A percentile compares a stretch with the other conserved stretches of the same genome.
Evolutionary conservation across 2,797 vertebrate genomes (phyloP).

Genomic region (Anniella stebbinsi): DNA sequence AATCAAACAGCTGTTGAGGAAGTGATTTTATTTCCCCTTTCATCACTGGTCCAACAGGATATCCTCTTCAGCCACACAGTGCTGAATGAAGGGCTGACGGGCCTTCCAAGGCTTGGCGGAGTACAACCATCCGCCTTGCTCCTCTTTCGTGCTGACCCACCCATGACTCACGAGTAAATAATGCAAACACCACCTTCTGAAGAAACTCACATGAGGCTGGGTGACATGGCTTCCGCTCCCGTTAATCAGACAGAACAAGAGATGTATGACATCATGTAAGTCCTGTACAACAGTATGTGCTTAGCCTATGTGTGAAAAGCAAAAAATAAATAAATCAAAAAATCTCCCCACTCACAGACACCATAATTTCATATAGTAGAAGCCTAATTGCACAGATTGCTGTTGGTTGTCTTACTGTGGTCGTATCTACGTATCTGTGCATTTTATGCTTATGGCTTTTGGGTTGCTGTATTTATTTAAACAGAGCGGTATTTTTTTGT

Average conservation of each 20-base stretch:
- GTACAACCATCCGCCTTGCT: conserved; percentile 60
- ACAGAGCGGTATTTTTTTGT: background rate
- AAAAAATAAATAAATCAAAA: background rate
- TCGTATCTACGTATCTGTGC: background rate
- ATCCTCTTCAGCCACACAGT: conserved; percentile 82
- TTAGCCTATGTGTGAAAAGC: conserved; percentile 13
- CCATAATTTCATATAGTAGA: conserved; percentile 40
- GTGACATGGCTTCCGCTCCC: conserved; percentile 36
- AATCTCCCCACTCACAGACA: background rate
- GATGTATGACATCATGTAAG: background rate
- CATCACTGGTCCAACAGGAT: conserved; percentile 84
- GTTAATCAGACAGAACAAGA: rapidly evolving
- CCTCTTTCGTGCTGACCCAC: conserved; percentile 60
- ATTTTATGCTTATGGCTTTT: background rate
- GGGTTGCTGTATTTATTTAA: background rate
- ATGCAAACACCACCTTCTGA: conserved; percentile 53
- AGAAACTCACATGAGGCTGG: conserved; percentile 54
- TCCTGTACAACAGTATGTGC: background rate
- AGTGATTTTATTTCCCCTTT: conserved; percentile 86
- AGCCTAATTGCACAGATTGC: background rate
- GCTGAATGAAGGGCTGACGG: conserved; percentile 78
- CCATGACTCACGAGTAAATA: conserved; percentile 69
- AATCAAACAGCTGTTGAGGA: conserved; percentile 91
- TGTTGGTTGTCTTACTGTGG: background rate
- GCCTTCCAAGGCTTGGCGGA: conserved; percentile 70